Base-by-base conservation (phyloP, 1,140 invertebrate species). In the Drosophila bifasciata region DNA sequence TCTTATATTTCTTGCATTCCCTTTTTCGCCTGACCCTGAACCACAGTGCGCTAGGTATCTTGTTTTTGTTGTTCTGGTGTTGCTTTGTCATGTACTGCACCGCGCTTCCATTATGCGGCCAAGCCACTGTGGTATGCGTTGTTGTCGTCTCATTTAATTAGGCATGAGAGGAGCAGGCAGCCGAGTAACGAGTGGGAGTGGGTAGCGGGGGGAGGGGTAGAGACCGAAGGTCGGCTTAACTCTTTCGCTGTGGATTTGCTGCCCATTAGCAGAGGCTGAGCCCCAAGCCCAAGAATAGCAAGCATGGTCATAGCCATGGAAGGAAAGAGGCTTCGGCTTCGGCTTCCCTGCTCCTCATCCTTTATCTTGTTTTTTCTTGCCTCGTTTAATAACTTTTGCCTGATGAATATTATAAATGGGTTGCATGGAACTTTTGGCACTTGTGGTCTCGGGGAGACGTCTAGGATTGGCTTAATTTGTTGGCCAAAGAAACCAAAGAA, bases 141-240 rank as follows among this genome's bases (percentile, higher is more conserved):
- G 59, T 60, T 60, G 56, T 51, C 83, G 50, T 88, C 77, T 77
- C 77, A 77, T 86, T 86, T 86, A 85, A 85, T 85, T 85, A 85
- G 76, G 49, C n/a, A n/a, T 49, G 51, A 70, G 60, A 11, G 57
- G 53, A 49, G 63, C 19, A 49, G 60, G 51, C 45, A 58, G 39
- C 25, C 56, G 11, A 36, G 32, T 13, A 13, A 13, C 11, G 32
- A 3, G 3, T 36, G 19, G 16, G 19, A 2, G 43, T 1, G 8
- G 11, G 9, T 36, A n/a, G n/a, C n/a, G n/a, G n/a, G n/a, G 28
- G 16, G n/a, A 6, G 43, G 19, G 4, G 3, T 3, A 17, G 8
- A 44, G 64, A 58, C 58, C 51, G 41, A 56, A 39, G 64, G 53
- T 28, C n/a, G 62, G 56, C 67, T 84, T 76, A 79, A 80, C 71